Evolutionary conservation across 53 echinoderm and acorn worm species (phyloP), one percentile per base, ranked within the genome.

Genomic region (Paelopatides confundens): DNA sequence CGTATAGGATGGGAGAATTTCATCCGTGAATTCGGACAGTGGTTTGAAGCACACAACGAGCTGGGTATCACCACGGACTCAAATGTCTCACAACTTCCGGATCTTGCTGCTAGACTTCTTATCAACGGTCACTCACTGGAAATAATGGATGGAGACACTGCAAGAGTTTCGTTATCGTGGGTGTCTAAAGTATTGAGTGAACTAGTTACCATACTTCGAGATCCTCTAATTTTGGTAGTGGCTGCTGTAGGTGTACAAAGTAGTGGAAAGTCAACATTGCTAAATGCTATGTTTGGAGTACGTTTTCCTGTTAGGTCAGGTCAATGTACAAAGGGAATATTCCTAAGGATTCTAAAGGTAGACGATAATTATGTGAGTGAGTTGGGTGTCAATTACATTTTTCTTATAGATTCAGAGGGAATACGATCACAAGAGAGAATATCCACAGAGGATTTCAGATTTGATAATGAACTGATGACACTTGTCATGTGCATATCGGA

Each of bases 141-240:
- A 76, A 76, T 76, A n/a, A 17, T 76, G 77, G 77, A 76, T 76
- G 77, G 77, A 36, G 77, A 76, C 21, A 38, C 38, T 2, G 77
- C 39, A 47, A 35, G 49, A 47, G 77, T 76, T 76, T 43, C 77
- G 1, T 36, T 76, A 28, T 36, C 35, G 2, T 76, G 77, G 77
- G 77, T 76, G 12, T 29, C 35, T 26, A 38, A 35, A 38, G 77
- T 76, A 12, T 76, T 76, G 5, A 48, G 38, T 3, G 35, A 35
- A 76, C 36, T 76, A 5, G 38, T 36, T 27, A 9, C 23, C 7
- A 43, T 39, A 40, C 49, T 76, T 24, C 39, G 31, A 15, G 47
- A 46, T 46, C 38, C 21, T 48, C 36, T 14, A 43, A 68, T 2
- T 32, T 27, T 76, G 24, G 77, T 24, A 36, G 21, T 76, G 38